Base-by-base conservation (phyloP, 2,888 invertebrate genomes). In the Punctoribates punctum region DNA sequence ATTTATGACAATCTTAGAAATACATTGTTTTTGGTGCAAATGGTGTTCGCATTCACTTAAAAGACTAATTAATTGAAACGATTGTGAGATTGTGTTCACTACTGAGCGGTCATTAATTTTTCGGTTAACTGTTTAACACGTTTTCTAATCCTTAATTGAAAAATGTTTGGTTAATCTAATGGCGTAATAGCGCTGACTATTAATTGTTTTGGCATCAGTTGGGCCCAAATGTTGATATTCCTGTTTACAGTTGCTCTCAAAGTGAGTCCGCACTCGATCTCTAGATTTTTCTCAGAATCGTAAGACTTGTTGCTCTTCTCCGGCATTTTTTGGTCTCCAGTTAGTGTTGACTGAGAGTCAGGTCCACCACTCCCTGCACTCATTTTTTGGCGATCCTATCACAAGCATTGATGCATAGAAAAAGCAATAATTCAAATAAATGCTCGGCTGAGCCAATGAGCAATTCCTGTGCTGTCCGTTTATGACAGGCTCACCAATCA, bases 401-500 rank as follows among this genome's bases (percentile, higher is more conserved):
- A 29, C 34, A 60, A 29, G 27, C 65, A 65, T 34, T n/a, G 65
- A 65, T 65, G 65, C 65, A 65, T 65, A 65, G 29, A 65, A 29
- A 65, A 65, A 65, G 65, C 65, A 65, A 65, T 65, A 65, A 65
- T 65, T 65, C 65, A 65, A 65, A 65, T 11, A 4, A 29, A 65
- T 65, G 27, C 65, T 5, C 9, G 27, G 13, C 11, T 65, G 34
- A 65, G 65, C 65, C 65, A 65, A 65, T 65, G 65, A 65, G 65
- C 65, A 65, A 27, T 65, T 27, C 8, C 65, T 29, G 6, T 65
- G 60, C 65, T 65, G 65, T 65, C 65, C 65, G 34, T 65, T 65
- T 65, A 65, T 65, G 65, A 65, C 65, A 65, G 17, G 6, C 34
- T 27, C 27, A 13, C 65, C 65, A 65, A 65, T 65, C 65, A 65